Evolutionary conservation across 2,113 vertebrate genomes (phyloP).

Genomic region (Acrocephalus arundinaceus): DNA sequence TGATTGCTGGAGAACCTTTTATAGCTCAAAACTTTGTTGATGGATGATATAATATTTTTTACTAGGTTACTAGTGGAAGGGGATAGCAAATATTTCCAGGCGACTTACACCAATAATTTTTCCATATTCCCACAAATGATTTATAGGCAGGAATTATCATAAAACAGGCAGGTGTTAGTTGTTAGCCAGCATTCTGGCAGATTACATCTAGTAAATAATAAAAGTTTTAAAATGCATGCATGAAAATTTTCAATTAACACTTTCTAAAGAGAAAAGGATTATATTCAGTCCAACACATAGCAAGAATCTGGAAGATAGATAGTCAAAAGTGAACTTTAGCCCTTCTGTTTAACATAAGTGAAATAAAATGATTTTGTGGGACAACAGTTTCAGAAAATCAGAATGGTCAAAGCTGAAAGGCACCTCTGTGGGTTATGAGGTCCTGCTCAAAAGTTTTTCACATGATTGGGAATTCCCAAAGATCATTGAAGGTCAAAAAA

Average conservation of each 20-base stretch:
- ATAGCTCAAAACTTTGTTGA: neutral
- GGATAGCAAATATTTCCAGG: neutral
- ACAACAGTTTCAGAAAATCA: neutral
- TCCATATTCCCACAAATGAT: neutral
- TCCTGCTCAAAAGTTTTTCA: neutral
- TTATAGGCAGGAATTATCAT: neutral
- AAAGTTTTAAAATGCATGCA: neutral
- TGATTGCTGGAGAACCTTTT: neutral
- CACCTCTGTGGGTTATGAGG: neutral
- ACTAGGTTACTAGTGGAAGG: neutral
- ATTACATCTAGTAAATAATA: neutral
- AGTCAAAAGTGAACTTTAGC: neutral
- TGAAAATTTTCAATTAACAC: neutral
- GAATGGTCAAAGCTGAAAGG: neutral
- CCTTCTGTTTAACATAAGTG: neutral
- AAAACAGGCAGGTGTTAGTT: neutral
- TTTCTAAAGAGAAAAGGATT: neutral
- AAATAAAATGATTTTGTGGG: neutral
- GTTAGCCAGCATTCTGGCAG: neutral
- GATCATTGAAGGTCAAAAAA: neutral
- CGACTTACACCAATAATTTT: neutral
- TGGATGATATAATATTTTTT: neutral
- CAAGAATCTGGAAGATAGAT: neutral
- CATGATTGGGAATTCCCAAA: neutral
- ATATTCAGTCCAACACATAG: neutral